Evolutionary conservation across 2,888 invertebrate species (phyloP).

Genomic region (Artemia sinica): DNA sequence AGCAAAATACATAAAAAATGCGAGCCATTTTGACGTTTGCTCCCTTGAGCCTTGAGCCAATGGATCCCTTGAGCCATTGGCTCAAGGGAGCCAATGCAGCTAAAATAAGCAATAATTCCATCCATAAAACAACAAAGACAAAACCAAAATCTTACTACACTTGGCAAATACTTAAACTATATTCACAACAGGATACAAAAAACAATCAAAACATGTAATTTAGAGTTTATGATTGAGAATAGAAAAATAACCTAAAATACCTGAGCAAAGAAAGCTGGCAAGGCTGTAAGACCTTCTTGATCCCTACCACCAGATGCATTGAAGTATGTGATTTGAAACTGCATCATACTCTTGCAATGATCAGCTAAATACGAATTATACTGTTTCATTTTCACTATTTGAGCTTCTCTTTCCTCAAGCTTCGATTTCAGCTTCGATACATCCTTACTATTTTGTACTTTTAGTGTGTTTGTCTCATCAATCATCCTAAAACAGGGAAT

Average conservation of each 20-base stretch:
- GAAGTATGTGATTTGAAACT: not conserved
- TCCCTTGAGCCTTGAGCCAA: too few relatives aligned
- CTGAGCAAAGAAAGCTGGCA: not conserved
- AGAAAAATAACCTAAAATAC: not conserved
- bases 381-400: not conserved
- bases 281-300: not conserved
- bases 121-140: too few relatives aligned
- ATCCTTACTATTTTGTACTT: not conserved
- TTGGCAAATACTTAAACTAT: too few relatives aligned
- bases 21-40: too few relatives aligned
- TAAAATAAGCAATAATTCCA: too few relatives aligned
- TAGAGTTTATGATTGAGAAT: too few relatives aligned
- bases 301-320: conserved; percentile 1
- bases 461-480: not conserved
- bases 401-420: not conserved
- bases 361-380: not conserved
- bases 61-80: too few relatives aligned
- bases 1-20: too few relatives aligned
- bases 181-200: too few relatives aligned
- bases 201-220: too few relatives aligned
- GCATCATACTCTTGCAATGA: conserved; percentile 9
- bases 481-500: not conserved
- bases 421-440: not conserved
- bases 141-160: too few relatives aligned
- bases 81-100: too few relatives aligned